Conservation (phyloP, 2,888 invertebrate species). For the Punctoribates punctum region DNA sequence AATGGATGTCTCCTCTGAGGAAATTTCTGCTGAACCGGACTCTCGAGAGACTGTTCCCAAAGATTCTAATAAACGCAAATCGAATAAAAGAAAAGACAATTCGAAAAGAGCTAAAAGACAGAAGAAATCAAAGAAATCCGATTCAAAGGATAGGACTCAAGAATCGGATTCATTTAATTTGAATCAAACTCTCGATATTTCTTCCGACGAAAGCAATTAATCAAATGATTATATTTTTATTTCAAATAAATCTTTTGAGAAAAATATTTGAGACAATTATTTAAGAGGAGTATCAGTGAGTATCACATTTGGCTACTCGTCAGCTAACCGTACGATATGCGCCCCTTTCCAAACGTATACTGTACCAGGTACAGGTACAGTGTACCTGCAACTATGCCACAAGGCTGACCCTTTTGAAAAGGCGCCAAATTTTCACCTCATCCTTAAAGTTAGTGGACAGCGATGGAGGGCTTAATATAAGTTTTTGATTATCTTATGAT, state of each 20-base stretch:
- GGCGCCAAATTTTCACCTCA: too few species aligned
- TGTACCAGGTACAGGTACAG: too few species aligned
- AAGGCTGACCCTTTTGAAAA: too few species aligned
- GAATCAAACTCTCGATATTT: not conserved
- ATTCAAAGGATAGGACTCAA: not conserved
- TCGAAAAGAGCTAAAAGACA: not conserved
- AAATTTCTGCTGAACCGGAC: too few species aligned
- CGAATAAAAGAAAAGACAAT: not conserved
- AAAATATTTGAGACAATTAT: not conserved
- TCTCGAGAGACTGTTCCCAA: too few species aligned
- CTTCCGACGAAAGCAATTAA: conserved; percentile 17
- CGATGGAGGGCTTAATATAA: too few species aligned
- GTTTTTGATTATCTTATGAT: too few species aligned
- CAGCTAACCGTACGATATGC: too few species aligned
- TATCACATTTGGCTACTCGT: too few species aligned
- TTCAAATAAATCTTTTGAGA: not conserved
- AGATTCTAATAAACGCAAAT: not conserved
- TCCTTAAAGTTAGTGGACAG: too few species aligned
- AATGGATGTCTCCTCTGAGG: not conserved
- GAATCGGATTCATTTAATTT: not conserved
- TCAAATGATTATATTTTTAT: not conserved
- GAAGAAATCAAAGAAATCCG: conserved; percentile 9
- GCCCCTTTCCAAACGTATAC: too few species aligned
- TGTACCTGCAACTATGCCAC: too few species aligned
- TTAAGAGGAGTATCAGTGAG: not conserved